Base-by-base conservation (phyloP, 2,113 vertebrate genomes). In the Pitta sordida region DNA sequence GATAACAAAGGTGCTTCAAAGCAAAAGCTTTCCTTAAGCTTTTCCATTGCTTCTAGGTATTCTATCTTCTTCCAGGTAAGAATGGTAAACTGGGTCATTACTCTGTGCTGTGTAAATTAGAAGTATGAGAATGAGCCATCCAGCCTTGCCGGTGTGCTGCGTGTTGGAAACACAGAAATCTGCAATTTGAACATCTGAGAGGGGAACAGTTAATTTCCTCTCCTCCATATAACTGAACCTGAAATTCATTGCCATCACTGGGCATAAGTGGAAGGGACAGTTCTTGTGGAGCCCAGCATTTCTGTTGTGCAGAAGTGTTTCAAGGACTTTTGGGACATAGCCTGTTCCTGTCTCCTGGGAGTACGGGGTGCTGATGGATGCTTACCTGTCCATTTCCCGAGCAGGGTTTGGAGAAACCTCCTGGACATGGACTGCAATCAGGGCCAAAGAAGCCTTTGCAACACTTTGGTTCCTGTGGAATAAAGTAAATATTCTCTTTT, bases 361-460 rank as follows among this genome's bases (percentile, higher is more conserved):
- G 8, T 20, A 5, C 13, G 23, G 36, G 27, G 10, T 62, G 27
- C 10, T 53, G 32, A 11, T 4, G 22, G 11, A n/a, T 63, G 19
- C 12, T 97, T 94, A 99, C 99, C 98, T 98, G 97, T 36, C 99
- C 99, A 1, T 98, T 98, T 91, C 98, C 97, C 0, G 98, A 99
- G 90, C 99, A 99, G 0, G 98, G 98, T 3, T 91, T 97, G 39
- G 59, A 94, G 95, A 98, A 98, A 44, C 98, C 98, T 90, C 99
- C 99, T 2, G 99, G 99, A 79, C 99, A 99, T 0, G 97, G 98
- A 29, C 78, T 96, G 92, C 99, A 99, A 76, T 98, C 98, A 24
- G 97, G 96, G 41, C 99, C 99, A 6, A 98, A 99, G 97, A 99
- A 99, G 6, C 99, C 99, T 95, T 95, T 97, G 94, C 99, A 99